Evolutionary conservation across 2,888 invertebrate species (phyloP).

Genomic region (Acleris emargana): DNA sequence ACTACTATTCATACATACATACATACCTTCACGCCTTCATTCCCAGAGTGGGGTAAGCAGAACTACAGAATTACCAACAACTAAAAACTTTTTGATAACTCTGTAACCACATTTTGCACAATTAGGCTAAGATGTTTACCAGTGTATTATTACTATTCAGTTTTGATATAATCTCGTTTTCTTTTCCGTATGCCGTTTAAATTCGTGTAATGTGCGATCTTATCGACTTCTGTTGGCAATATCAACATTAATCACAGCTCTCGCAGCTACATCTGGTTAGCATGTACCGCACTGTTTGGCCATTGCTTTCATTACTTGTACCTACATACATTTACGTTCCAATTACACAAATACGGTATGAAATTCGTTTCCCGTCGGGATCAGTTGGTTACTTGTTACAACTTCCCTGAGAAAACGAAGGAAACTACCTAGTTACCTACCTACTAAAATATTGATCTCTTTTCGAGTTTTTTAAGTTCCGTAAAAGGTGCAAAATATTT

Average conservation of each 20-base stretch:
- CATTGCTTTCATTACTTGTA: slow-evolving; percentile 25
- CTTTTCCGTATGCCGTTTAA: background rate
- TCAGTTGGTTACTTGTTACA: slow-evolving; percentile 28
- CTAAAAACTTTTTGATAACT: too few relatives aligned
- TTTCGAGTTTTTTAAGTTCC: slow-evolving; percentile 18
- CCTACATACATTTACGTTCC: too few relatives aligned
- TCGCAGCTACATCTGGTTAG: slow-evolving; percentile 43
- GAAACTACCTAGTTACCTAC: slow-evolving; percentile 2
- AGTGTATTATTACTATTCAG: too few relatives aligned
- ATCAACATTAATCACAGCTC: slow-evolving; percentile 37
- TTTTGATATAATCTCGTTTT: background rate
- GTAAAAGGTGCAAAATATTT: background rate
- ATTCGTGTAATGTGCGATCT: background rate
- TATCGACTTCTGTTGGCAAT: slow-evolving; percentile 21
- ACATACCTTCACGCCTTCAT: too few relatives aligned
- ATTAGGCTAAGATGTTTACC: too few relatives aligned
- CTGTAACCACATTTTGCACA: too few relatives aligned
- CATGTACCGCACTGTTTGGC: slow-evolving; percentile 37
- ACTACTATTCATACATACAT: too few relatives aligned
- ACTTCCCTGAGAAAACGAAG: slow-evolving; percentile 27
- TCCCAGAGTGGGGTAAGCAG: too few relatives aligned
- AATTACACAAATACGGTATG: slow-evolving; percentile 7
- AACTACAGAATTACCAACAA: too few relatives aligned
- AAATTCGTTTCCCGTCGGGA: slow-evolving; percentile 25
- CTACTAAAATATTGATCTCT: slow-evolving; percentile 26